Conservation (phyloP, 2,888 invertebrate species). For the Temnothorax rugatulus region DNA sequence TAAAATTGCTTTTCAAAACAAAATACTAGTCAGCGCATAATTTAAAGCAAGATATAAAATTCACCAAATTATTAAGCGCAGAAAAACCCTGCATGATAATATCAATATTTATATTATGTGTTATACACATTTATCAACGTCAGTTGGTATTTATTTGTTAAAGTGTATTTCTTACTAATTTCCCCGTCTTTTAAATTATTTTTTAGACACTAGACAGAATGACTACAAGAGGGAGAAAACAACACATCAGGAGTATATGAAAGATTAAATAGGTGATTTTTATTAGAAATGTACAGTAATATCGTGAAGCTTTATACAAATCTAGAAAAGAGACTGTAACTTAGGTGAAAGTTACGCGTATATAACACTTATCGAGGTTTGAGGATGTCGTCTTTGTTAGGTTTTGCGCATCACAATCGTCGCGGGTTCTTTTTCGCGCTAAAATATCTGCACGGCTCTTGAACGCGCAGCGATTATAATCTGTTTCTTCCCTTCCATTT, state of each 20-base stretch:
- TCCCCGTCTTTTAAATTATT: neutral
- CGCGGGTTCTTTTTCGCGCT: constrained; percentile 42
- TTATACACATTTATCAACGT: neutral
- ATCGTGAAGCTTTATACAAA: constrained; percentile 79
- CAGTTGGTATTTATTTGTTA: neutral
- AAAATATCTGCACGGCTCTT: constrained; percentile 54
- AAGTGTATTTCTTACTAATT: too few species aligned
- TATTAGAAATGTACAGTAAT: constrained; percentile 83
- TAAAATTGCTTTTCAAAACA: neutral
- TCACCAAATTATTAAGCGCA: neutral
- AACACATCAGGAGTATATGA: neutral
- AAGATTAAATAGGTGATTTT: constrained; percentile 75
- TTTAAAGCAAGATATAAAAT: too few species aligned
- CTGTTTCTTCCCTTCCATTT: neutral
- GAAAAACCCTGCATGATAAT: neutral
- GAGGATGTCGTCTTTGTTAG: constrained; percentile 20
- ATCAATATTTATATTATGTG: neutral
- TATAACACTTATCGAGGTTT: constrained; percentile 48
- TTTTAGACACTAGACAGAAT: neutral
- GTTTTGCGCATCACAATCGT: constrained; percentile 31
- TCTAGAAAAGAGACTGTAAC: constrained; percentile 77
- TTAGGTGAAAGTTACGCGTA: constrained; percentile 67
- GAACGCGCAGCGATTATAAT: constrained; percentile 53
- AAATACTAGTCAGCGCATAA: neutral
- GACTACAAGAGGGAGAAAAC: neutral